Percentiles rank a stretch among this genome's conserved stretches.
These are phyloP conservation scores for Syrphus vitripennis DNA, from an alignment of 2,888 invertebrate genomes.

Conservation along the genomic window DNA sequence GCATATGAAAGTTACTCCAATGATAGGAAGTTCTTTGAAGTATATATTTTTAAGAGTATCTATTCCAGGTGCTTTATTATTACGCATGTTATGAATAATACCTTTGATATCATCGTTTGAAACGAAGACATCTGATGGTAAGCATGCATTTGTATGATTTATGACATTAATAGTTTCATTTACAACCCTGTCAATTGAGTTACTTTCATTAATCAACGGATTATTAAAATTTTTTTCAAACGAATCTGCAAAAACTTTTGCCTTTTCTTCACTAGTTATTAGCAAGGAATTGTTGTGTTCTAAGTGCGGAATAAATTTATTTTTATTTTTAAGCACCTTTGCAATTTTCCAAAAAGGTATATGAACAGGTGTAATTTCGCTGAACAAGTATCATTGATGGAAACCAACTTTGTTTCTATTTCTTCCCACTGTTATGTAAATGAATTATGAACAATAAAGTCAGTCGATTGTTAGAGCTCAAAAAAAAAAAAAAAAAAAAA, in stretches of 20 bases:
- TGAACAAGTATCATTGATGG: too few species aligned
- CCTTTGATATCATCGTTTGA: background rate
- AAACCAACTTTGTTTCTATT: too few species aligned
- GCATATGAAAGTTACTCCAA: background rate
- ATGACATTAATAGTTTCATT: background rate
- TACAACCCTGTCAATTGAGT: background rate
- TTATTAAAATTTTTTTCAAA: constrained; percentile 10
- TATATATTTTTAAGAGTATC: background rate
- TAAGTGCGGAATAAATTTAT: constrained; percentile 7
- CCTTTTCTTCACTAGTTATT: background rate
- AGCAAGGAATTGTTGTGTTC: background rate
- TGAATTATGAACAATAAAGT: too few species aligned
- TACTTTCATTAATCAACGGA: background rate
- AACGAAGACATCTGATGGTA: background rate
- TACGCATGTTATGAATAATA: too few species aligned
- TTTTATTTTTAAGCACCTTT: background rate
- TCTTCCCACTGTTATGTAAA: too few species aligned
- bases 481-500: too few species aligned
- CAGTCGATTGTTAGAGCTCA: too few species aligned
- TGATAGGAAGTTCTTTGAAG: background rate
- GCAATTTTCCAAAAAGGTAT: constrained; percentile 4
- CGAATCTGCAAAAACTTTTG: background rate
- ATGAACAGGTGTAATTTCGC: too few species aligned
- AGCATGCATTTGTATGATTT: background rate
- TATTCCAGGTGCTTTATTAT: background rate